A percentile compares a stretch with the other conserved stretches of the same genome.
phyloP scores from a whole-genome alignment of 2,113 vertebrate species.

The Macaca mulatta region DNA sequence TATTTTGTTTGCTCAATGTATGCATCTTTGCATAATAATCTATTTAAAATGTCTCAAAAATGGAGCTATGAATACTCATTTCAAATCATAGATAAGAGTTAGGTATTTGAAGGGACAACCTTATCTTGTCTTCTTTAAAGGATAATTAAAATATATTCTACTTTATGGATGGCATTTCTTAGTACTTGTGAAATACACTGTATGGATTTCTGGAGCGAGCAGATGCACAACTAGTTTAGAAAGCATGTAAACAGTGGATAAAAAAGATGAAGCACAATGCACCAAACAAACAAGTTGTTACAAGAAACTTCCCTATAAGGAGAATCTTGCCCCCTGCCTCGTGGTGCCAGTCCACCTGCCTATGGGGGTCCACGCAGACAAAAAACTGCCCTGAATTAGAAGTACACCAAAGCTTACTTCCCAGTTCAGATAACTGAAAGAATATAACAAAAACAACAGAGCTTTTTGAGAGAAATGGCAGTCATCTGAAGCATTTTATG shows the following conservation, averaged over 20 bases:
- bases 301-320: neutral
- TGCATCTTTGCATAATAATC: neutral
- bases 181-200: neutral
- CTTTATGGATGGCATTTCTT: neutral
- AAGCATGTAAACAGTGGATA: neutral
- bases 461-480: neutral
- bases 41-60: conserved; percentile 24
- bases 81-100: conserved; percentile 20
- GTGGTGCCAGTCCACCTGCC: neutral
- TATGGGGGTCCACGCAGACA: neutral
- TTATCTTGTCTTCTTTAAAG: neutral
- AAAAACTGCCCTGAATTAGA: neutral
- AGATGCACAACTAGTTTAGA: neutral
- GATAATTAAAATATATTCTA: neutral
- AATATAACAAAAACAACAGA: neutral
- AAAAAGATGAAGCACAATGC: conserved; percentile 21
- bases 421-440: neutral
- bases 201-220: neutral
- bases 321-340: neutral
- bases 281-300: neutral
- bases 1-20: neutral
- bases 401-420: neutral
- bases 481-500: neutral
- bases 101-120: neutral
- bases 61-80: neutral